Evolutionary conservation across 2,113 vertebrate species (phyloP).

Genomic region (Corythornis vintsioides): DNA sequence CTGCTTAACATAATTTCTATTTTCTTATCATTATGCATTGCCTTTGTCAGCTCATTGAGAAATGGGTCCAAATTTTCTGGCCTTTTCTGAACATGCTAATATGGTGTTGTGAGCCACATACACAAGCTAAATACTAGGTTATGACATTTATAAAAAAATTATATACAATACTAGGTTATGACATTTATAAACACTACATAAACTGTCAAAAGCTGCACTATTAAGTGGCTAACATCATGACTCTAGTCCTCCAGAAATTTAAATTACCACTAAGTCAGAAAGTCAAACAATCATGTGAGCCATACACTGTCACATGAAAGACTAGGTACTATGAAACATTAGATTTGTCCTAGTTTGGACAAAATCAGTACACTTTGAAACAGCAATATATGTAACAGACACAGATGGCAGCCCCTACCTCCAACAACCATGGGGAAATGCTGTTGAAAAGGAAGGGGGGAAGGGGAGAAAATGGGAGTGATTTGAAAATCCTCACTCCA

Average conservation of each 20-base stretch:
- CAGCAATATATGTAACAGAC: too few species aligned
- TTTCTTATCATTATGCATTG: background rate
- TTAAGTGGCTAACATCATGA: background rate
- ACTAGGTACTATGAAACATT: background rate
- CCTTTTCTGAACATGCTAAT: background rate
- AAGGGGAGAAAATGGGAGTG: too few species aligned
- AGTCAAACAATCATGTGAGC: background rate
- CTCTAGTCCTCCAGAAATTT: background rate
- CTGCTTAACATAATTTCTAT: background rate
- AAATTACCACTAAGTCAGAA: background rate
- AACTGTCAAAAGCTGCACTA: background rate
- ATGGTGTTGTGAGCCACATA: background rate
- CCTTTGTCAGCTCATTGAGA: background rate
- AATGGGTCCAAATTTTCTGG: background rate
- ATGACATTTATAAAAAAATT: conserved; percentile 1
- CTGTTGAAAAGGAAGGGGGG: too few species aligned
- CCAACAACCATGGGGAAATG: too few species aligned
- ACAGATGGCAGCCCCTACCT: too few species aligned
- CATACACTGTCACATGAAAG: background rate
- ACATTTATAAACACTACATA: background rate
- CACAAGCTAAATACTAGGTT: background rate
- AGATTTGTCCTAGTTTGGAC: background rate
- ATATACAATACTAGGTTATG: background rate
- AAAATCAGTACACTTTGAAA: too few species aligned
- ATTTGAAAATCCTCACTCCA: too few species aligned